Evolutionary conservation across 2,888 invertebrate species (phyloP).

Genomic region (Drosophila niveifrons): DNA sequence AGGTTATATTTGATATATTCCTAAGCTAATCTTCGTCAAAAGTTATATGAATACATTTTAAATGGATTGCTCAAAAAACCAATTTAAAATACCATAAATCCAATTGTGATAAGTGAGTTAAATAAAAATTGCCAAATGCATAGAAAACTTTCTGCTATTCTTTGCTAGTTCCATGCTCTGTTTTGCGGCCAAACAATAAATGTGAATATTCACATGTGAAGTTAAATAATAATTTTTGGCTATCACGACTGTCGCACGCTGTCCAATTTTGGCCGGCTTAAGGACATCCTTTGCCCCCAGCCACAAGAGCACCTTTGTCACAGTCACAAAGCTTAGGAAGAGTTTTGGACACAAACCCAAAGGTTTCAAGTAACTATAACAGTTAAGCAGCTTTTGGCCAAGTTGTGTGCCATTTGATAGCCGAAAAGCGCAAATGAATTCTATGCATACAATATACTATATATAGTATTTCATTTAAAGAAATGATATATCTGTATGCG

Average conservation of each 20-base stretch:
- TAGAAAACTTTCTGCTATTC: background rate
- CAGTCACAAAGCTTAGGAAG: conserved; percentile 17
- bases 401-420: conserved; percentile 74
- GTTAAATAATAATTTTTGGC: conserved; percentile 66
- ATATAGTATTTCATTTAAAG: background rate
- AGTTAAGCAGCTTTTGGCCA: conserved; percentile 82
- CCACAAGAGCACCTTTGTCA: conserved; percentile 56
- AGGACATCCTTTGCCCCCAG: conserved; percentile 18
- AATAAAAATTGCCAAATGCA: background rate
- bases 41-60: too few relatives aligned
- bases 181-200: conserved; percentile 59
- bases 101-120: background rate
- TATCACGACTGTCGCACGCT: conserved; percentile 66
- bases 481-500: background rate
- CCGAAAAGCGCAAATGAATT: conserved; percentile 52
- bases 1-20: too few relatives aligned
- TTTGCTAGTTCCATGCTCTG: background rate
- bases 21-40: too few relatives aligned
- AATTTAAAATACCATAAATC: background rate
- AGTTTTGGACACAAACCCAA: conserved; percentile 1
- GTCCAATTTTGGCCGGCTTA: conserved; percentile 46
- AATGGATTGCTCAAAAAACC: too few relatives aligned
- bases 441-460: conserved; percentile 27
- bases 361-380: conserved; percentile 78
- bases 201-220: conserved; percentile 35